phyloP scores from a whole-genome alignment of 1,140 invertebrate species.

The Achatina immaculata region DNA sequence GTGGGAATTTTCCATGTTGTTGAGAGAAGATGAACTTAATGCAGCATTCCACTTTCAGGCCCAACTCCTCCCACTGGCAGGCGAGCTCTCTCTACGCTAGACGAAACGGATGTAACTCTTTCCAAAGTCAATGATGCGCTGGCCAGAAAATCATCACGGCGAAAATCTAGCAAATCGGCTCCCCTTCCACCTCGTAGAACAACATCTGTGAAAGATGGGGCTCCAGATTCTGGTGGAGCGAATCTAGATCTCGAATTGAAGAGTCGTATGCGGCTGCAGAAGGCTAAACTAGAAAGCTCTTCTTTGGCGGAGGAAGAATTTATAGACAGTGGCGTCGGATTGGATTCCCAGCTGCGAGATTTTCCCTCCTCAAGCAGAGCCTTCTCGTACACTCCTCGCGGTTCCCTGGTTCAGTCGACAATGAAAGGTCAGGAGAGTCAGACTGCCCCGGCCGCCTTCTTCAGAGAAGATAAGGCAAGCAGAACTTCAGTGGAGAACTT shows the following conservation, averaged over 20 bases:
- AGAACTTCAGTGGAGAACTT: slow-evolving; percentile 61
- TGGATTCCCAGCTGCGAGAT: not conserved
- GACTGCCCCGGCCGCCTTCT: slow-evolving; percentile 36
- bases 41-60: slow-evolving; percentile 45
- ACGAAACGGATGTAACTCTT: slow-evolving; percentile 61
- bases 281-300: slow-evolving; percentile 64
- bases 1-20: no score
- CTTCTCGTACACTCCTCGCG: slow-evolving; percentile 1
- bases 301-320: slow-evolving; percentile 44
- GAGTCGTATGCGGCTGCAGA: slow-evolving; percentile 65
- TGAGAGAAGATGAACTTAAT: no score
- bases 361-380: not conserved
- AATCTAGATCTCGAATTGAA: slow-evolving; percentile 59
- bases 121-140: slow-evolving; percentile 53
- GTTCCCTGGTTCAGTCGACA: not conserved
- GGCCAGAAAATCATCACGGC: slow-evolving; percentile 55
- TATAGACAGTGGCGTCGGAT: slow-evolving; percentile 22
- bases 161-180: slow-evolving; percentile 53
- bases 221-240: slow-evolving; percentile 21
- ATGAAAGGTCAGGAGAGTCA: slow-evolving; percentile 36
- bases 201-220: slow-evolving; percentile 48
- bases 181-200: slow-evolving; percentile 59
- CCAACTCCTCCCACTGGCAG: slow-evolving; percentile 60
- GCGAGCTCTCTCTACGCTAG: slow-evolving; percentile 52
- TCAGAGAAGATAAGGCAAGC: slow-evolving; percentile 43